Base-by-base conservation (phyloP, 2,113 vertebrate species). In the Progne subis region DNA sequence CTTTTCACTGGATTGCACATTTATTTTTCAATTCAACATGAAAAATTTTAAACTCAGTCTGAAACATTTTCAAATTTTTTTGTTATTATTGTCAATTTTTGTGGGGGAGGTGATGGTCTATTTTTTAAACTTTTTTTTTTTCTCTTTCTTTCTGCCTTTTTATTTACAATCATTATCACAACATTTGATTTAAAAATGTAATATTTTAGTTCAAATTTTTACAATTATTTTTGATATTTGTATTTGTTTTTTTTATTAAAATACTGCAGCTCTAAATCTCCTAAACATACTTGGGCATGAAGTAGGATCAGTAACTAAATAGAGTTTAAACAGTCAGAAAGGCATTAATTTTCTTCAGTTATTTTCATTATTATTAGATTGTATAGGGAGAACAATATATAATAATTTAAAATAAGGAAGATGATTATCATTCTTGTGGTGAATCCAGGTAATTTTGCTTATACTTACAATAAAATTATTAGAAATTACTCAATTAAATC, bases 51-150 rank as follows among this genome's bases (percentile, higher is more conserved):
- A 52, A 67, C 6, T 8, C 5, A 19, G 14, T 52, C 10, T 50
- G 47, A 90, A 78, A 41, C 53, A 26, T 11, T 50, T 57, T 61
- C 1, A 11, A 14, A 24, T 43, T 43, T 43, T 63, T 19, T 41
- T 44, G 3, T 53, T 55, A 2, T 18, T 46, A 18, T 11, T 80
- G 9, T 3, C 41, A 18, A 21, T 43, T 43, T 57, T 84, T 20
- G 6, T 21, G 6, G 2, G 4, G 9, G 5, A 46, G 5, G 2
- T 4, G 2, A 8, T 64, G 14, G 14, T 41, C 13, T 46, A 2
- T 46, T 61, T 82, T 75, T 46, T 46, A 0, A n/a, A 19, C 7
- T 10, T 17, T 57, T 81, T 67, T 37, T 46, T 12, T 26, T 55
- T 57, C 37, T 20, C 3, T 24, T 55, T 43, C 14, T 52, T 71